Conservation (phyloP, 2,113 vertebrate species). For the Siphamia tubifer region DNA sequence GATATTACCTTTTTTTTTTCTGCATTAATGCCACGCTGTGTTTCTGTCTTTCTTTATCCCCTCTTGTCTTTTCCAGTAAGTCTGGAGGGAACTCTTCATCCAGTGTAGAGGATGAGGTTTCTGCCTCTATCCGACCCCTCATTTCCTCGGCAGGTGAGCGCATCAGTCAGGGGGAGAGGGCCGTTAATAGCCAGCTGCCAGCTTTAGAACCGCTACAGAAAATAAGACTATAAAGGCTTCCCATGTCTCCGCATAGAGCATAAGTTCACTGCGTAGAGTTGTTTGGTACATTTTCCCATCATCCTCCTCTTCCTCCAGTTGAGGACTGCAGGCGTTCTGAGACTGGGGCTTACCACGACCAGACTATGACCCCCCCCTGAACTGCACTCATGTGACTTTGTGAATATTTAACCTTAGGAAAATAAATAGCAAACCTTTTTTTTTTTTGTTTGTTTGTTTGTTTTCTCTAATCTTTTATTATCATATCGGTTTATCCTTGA, state of each 20-base stretch:
- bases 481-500: conserved; percentile 30
- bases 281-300: conserved; percentile 71
- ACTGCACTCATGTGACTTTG: conserved; percentile 71
- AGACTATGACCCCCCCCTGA: conserved; percentile 70
- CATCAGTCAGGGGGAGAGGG: conserved; percentile 58
- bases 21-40: conserved; percentile 63
- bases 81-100: conserved; percentile 97
- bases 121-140: conserved; percentile 91
- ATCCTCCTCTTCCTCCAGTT: conserved; percentile 80
- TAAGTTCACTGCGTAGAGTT: conserved; percentile 68
- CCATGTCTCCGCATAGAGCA: conserved; percentile 70
- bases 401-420: conserved; percentile 74
- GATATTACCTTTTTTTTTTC: conserved; percentile 13
- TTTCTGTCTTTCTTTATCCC: conserved; percentile 72
- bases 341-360: conserved; percentile 72
- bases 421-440: conserved; percentile 55
- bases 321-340: conserved; percentile 78
- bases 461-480: neutral
- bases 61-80: conserved; percentile 87
- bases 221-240: conserved; percentile 53
- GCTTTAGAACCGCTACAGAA: conserved; percentile 24
- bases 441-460: no score
- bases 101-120: conserved; percentile 97
- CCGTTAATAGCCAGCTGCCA: conserved; percentile 28
- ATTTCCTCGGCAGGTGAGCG: conserved; percentile 91